Evolutionary conservation across 2,888 invertebrate species (phyloP).

Genomic region (Dynastes hyllus): DNA sequence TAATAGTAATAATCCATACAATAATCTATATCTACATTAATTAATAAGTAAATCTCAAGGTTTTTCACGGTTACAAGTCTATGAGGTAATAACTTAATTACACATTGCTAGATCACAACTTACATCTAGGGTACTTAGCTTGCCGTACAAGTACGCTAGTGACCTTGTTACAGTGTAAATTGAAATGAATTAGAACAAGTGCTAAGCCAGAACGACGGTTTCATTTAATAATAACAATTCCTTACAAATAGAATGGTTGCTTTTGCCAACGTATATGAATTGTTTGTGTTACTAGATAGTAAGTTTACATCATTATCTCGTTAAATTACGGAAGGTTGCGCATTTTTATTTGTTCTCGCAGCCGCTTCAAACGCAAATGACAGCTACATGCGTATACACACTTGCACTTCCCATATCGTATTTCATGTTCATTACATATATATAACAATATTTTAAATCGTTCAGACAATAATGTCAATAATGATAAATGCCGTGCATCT

Average conservation of each 20-base stretch:
- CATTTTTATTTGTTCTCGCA: neutral
- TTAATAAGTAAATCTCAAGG: no score
- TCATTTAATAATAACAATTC: conserved; percentile 32
- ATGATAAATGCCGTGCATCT: conserved; percentile 9
- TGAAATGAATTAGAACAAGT: conserved; percentile 32
- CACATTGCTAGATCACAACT: neutral
- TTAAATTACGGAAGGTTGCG: conserved; percentile 15
- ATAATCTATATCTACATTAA: no score
- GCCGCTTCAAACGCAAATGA: no score
- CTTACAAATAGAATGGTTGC: conserved; percentile 20
- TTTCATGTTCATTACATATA: no score
- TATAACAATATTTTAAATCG: no score
- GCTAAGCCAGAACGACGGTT: conserved; percentile 10
- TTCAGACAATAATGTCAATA: neutral
- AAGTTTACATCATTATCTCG: conserved; percentile 40
- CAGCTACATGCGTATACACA: no score
- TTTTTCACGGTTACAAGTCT: neutral
- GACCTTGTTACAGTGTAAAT: conserved; percentile 38
- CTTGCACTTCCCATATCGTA: no score
- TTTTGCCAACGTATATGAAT: conserved; percentile 28
- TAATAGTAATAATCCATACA: no score
- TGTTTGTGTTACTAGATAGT: conserved; percentile 42
- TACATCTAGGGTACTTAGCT: neutral
- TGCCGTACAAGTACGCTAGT: neutral
- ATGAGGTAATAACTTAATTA: neutral